phyloP scores from a whole-genome alignment of 2,888 invertebrate species.

The Trissonchulus latispiculum region DNA sequence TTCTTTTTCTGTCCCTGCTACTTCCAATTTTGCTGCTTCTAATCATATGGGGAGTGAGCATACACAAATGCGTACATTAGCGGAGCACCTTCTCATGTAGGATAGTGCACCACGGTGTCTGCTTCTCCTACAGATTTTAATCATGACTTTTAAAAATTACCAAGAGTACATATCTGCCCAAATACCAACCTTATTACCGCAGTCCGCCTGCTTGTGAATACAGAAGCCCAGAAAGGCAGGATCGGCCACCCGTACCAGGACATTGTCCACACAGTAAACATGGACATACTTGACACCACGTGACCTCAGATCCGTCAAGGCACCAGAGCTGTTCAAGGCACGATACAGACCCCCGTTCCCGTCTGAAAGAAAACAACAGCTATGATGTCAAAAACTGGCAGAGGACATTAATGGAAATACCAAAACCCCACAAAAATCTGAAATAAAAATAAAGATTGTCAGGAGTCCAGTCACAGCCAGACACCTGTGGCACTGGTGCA shows the following conservation, averaged over 20 bases:
- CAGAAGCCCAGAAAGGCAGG: constrained; percentile 92
- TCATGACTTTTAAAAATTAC: too few relatives aligned
- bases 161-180: constrained; percentile 17
- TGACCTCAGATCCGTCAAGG: constrained; percentile 44
- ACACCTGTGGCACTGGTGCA: too few relatives aligned
- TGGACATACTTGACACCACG: constrained; percentile 79
- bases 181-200: constrained; percentile 78
- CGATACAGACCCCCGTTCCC: constrained; percentile 54
- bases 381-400: constrained; percentile 13
- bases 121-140: too few relatives aligned
- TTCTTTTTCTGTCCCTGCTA: too few relatives aligned
- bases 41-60: too few relatives aligned
- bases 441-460: too few relatives aligned
- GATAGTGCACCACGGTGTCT: too few relatives aligned
- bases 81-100: too few relatives aligned
- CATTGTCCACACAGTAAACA: constrained; percentile 96
- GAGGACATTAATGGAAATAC: neutral
- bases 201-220: constrained; percentile 73
- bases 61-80: too few relatives aligned
- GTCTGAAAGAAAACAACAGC: constrained; percentile 42
- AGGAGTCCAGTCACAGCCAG: too few relatives aligned
- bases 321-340: constrained; percentile 49
- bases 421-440: too few relatives aligned
- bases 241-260: constrained; percentile 92
- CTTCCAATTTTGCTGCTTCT: too few relatives aligned